Evolutionary conservation across 2,888 invertebrate species (phyloP).

Genomic region (Lasioglossum figueresi): DNA sequence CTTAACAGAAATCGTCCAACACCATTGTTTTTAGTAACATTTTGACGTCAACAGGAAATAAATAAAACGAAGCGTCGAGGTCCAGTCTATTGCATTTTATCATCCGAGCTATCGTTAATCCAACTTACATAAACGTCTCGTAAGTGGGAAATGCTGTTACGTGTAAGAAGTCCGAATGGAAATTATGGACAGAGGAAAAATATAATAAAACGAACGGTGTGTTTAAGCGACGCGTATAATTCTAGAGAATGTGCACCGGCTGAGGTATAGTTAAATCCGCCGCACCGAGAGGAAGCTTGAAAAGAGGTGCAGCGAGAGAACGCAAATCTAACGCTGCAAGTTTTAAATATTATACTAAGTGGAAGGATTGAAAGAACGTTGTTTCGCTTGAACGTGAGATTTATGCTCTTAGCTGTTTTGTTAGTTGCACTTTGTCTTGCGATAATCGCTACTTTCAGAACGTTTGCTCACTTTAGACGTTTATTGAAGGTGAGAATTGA

Average conservation of each 20-base stretch:
- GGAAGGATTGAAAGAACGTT: background rate
- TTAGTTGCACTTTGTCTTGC: background rate
- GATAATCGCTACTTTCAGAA: background rate
- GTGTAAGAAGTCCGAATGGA: background rate
- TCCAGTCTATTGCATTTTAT: background rate
- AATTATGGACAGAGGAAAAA: background rate
- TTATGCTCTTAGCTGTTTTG: background rate
- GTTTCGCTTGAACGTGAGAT: background rate
- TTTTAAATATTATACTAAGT: background rate
- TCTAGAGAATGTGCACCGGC: background rate
- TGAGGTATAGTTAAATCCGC: background rate
- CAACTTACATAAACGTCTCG: background rate
- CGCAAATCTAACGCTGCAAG: background rate
- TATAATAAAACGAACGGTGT: background rate
- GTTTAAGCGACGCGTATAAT: background rate
- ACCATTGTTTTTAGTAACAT: too few species aligned
- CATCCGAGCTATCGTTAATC: background rate
- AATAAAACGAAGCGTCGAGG: background rate
- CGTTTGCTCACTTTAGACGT: background rate
- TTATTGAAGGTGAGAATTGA: background rate
- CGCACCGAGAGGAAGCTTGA: background rate
- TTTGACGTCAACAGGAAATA: too few species aligned
- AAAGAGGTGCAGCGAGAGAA: conserved; percentile 1
- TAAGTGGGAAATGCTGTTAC: background rate
- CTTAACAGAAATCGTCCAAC: too few species aligned